Percentiles rank a stretch among this genome's conserved stretches.
These are phyloP conservation scores for Galaxea fascicularis DNA, from an alignment of 92 coral and sea anemone genomes.

Conservation along the genomic window DNA sequence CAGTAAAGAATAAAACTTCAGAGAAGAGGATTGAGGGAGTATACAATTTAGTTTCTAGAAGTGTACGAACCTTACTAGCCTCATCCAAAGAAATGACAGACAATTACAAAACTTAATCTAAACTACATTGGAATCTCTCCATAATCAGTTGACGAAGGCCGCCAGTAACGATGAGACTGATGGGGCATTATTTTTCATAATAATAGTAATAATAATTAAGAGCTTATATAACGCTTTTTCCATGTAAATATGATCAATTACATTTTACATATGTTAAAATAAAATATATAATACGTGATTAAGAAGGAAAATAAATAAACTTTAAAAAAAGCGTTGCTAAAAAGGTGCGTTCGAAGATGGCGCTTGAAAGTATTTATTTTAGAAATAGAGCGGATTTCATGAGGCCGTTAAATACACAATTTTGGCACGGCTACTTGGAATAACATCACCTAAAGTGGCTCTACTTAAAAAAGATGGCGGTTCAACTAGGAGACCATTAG, in stretches of 20 bases:
- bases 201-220: no score
- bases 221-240: no score
- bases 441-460: neutral
- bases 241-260: no score
- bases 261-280: no score
- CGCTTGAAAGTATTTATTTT: slow-evolving; percentile 24
- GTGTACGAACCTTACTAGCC: no score
- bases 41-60: no score
- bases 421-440: slow-evolving; percentile 1
- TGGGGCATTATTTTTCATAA: neutral
- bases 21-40: no score
- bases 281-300: no score
- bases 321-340: neutral
- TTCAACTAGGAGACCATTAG: slow-evolving; percentile 28
- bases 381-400: slow-evolving; percentile 6
- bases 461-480: slow-evolving; percentile 22
- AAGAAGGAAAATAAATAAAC: no score
- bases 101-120: neutral
- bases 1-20: no score
- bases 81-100: no score
- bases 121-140: neutral
- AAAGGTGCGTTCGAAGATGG: no score
- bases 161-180: neutral
- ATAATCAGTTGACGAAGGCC: neutral
- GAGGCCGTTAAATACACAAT: neutral